phyloP scores from a whole-genome alignment of 2,888 invertebrate genomes.

The Endomychus coccineus region DNA sequence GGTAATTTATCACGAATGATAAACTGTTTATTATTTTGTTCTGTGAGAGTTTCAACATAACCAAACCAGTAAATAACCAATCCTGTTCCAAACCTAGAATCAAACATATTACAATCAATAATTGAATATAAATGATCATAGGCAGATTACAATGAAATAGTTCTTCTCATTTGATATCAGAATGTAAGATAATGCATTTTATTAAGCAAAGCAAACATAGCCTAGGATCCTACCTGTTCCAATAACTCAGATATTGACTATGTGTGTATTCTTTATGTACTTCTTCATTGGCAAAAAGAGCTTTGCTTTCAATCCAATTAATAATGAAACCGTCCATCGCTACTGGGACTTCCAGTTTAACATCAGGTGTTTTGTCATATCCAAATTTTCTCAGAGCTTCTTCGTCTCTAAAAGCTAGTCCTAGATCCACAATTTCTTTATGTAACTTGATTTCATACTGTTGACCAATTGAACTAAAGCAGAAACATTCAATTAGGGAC shows the following conservation, averaged over 20 bases:
- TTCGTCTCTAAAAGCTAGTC: constrained; percentile 66
- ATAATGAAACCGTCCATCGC: constrained; percentile 77
- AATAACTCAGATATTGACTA: constrained; percentile 82
- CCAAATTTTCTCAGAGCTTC: constrained; percentile 71
- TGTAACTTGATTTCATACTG: constrained; percentile 77
- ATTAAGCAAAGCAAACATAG: too few species aligned
- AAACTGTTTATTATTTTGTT: constrained; percentile 46
- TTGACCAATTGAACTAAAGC: constrained; percentile 65
- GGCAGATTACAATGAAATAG: constrained; percentile 9
- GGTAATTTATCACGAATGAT: constrained; percentile 58
- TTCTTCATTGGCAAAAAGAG: constrained; percentile 81
- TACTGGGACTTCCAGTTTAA: constrained; percentile 83
- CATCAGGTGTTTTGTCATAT: constrained; percentile 93
- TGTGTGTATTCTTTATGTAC: constrained; percentile 74
- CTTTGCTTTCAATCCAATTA: constrained; percentile 96
- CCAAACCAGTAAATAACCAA: constrained; percentile 96
- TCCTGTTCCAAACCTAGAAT: constrained; percentile 77
- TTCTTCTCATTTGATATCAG: too few species aligned
- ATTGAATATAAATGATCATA: not conserved
- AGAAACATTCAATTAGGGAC: too few species aligned
- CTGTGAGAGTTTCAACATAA: constrained; percentile 56
- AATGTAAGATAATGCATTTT: too few species aligned
- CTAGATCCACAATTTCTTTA: constrained; percentile 51
- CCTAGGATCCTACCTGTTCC: too few species aligned
- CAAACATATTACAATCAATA: not conserved